These are phyloP conservation scores for Panurus biarmicus DNA, from an alignment of 2,113 vertebrate genomes.

Conservation along the genomic window DNA sequence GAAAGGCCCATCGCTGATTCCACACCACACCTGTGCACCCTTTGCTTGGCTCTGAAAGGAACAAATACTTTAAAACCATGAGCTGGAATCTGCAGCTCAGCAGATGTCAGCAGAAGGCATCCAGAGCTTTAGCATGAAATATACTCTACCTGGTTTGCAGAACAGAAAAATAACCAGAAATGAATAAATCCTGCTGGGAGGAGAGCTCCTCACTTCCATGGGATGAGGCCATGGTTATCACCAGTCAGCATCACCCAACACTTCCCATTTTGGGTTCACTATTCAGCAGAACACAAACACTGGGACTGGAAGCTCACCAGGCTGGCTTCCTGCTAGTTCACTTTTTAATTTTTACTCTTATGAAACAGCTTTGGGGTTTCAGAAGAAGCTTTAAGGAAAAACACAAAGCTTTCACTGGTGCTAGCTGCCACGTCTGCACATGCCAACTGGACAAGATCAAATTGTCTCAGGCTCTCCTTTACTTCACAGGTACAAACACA, in stretches of 20 bases:
- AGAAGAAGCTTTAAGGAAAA: not conserved
- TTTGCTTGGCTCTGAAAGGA: not conserved
- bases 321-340: not conserved
- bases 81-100: not conserved
- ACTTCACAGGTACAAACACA: not conserved
- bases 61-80: not conserved
- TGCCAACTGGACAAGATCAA: not conserved
- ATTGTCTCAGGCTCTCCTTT: not conserved
- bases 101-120: not conserved
- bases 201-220: not conserved
- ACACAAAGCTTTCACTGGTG: not conserved
- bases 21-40: not conserved
- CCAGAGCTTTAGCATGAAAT: not conserved
- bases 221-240: not conserved
- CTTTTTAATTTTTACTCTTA: not conserved
- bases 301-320: not conserved
- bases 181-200: not conserved
- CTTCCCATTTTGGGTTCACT: not conserved
- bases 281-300: not conserved
- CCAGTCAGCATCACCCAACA: not conserved
- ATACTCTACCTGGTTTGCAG: not conserved
- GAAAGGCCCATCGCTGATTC: not conserved
- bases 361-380: not conserved
- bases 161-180: not conserved
- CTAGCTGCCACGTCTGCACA: fast-evolving